A percentile compares a stretch with the other conserved stretches of the same genome.
phyloP scores from a whole-genome alignment of 2,888 invertebrate genomes.

The Sclerodermus sp. region DNA sequence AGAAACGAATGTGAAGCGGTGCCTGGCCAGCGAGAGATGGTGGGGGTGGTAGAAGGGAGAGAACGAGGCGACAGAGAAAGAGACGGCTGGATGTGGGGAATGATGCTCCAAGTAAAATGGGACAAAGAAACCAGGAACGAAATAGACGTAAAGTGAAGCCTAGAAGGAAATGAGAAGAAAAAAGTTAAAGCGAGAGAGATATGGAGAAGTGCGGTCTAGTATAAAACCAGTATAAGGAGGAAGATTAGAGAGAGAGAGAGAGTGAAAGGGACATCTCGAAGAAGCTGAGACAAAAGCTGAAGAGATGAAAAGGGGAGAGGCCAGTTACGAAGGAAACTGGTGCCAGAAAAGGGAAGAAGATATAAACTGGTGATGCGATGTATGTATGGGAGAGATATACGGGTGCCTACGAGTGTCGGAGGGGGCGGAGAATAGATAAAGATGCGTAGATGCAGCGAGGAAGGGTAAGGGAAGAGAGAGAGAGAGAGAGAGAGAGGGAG shows the following conservation, averaged over 20 bases:
- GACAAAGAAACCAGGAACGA: too few relatives aligned
- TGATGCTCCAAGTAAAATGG: too few relatives aligned
- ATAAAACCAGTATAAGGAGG: too few relatives aligned
- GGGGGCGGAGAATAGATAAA: constrained; percentile 1
- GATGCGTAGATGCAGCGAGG: neutral
- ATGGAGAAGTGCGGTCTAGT: neutral
- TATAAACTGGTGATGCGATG: neutral
- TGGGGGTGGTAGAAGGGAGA: constrained; percentile 8
- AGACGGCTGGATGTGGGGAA: constrained; percentile 1
- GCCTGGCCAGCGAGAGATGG: neutral
- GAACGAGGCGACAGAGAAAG: neutral
- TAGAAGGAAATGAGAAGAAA: too few relatives aligned
- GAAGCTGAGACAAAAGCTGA: constrained; percentile 10
- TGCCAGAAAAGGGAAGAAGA: constrained; percentile 5
- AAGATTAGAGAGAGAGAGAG: constrained; percentile 1
- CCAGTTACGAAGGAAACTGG: too few relatives aligned
- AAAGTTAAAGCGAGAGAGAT: constrained; percentile 2
- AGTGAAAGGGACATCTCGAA: neutral
- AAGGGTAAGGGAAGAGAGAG: neutral
- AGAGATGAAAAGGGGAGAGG: constrained; percentile 11
- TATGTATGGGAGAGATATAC: neutral
- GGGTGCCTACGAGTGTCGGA: constrained; percentile 9
- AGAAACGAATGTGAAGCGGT: constrained; percentile 6
- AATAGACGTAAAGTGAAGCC: too few relatives aligned
- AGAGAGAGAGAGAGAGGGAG: neutral